Evolutionary conservation across 1,140 invertebrate species (phyloP).

Genomic region (Camponotus vicinus): DNA sequence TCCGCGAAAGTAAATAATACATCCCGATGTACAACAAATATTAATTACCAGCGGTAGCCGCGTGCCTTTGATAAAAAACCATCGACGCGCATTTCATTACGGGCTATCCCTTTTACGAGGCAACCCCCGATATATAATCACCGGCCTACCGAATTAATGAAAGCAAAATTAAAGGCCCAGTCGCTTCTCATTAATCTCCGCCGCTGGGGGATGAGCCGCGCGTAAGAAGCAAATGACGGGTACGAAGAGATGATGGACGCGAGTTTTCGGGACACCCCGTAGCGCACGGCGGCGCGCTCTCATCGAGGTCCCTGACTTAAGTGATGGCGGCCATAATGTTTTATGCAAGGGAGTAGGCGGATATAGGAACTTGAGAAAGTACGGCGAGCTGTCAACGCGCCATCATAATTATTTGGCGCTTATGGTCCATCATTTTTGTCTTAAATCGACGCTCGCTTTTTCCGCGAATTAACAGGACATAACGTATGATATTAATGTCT

Average conservation of each 20-base stretch:
- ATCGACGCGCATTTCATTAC: slow-evolving; percentile 65
- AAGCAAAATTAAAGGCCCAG: slow-evolving; percentile 73
- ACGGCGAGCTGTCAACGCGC: slow-evolving; percentile 78
- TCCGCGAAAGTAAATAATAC: slow-evolving; percentile 34
- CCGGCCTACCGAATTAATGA: slow-evolving; percentile 74
- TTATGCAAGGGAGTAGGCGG: slow-evolving; percentile 77
- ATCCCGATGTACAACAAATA: slow-evolving; percentile 39
- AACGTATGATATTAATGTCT: background rate
- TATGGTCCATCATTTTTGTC: slow-evolving; percentile 30
- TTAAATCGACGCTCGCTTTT: background rate
- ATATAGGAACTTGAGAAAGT: slow-evolving; percentile 66
- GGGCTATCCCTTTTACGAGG: slow-evolving; percentile 51
- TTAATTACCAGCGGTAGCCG: slow-evolving; percentile 53
- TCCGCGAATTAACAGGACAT: background rate
- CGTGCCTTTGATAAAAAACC: slow-evolving; percentile 61
- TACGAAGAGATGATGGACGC: slow-evolving; percentile 74
- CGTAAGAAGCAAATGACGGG: slow-evolving; percentile 75
- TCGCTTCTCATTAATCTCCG: slow-evolving; percentile 74
- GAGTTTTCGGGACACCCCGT: slow-evolving; percentile 79
- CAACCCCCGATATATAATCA: slow-evolving; percentile 69
- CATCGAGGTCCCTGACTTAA: slow-evolving; percentile 74
- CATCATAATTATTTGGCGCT: slow-evolving; percentile 78
- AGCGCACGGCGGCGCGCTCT: slow-evolving; percentile 69
- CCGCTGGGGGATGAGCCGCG: slow-evolving; percentile 24
- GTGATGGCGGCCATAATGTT: slow-evolving; percentile 82